phyloP scores from a whole-genome alignment of 92 coral and sea anemone genomes.

The Umimayanthus kanabou region DNA sequence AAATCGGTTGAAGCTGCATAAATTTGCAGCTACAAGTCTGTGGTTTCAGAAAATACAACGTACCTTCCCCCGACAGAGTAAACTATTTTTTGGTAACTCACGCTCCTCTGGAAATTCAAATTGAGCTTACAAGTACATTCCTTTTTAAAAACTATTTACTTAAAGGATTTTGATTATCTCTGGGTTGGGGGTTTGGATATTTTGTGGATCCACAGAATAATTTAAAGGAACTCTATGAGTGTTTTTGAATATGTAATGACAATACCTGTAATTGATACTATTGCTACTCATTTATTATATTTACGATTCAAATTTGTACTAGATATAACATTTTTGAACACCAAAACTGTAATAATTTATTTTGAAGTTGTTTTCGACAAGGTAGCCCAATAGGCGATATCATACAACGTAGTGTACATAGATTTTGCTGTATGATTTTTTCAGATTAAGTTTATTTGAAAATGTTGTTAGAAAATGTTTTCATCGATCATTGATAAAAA shows the following conservation, averaged over 20 bases:
- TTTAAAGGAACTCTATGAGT: not conserved
- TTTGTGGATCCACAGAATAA: not conserved
- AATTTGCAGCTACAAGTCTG: not conserved
- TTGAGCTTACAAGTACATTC: not conserved
- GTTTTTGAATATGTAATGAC: not conserved
- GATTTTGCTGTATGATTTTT: not conserved
- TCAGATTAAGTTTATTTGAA: not conserved
- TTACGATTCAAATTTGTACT: not conserved
- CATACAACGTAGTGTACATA: not conserved
- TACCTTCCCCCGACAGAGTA: not conserved
- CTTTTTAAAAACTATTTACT: not conserved
- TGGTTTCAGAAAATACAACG: not conserved
- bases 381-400: not conserved
- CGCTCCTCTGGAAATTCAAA: not conserved
- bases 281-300: not conserved
- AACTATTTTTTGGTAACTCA: not conserved
- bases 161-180: not conserved
- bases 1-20: not conserved
- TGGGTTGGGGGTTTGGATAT: not conserved
- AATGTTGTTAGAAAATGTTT: not conserved
- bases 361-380: not conserved
- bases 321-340: not conserved
- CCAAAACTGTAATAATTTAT: not conserved
- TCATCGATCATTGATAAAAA: not conserved
- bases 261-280: not conserved